A percentile compares a stretch with the other conserved stretches of the same genome.
Conservation (phyloP, 2,888 invertebrate genomes). For the Himalopsyche anomala region DNA sequence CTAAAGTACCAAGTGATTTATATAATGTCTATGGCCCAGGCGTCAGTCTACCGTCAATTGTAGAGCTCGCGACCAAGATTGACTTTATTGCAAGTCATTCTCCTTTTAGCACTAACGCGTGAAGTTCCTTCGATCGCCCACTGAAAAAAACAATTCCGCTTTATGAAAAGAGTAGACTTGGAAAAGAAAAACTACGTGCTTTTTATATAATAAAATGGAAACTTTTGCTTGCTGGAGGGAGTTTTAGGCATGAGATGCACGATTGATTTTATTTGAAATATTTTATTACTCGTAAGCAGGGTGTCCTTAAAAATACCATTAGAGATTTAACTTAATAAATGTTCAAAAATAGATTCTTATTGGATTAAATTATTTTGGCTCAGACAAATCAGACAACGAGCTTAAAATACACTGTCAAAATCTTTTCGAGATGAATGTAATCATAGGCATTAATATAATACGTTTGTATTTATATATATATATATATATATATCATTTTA, state of each 20-base stretch:
- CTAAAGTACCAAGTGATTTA: slow-evolving; percentile 24
- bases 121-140: not conserved
- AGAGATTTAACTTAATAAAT: not conserved
- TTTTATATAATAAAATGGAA: slow-evolving; percentile 43
- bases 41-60: slow-evolving; percentile 26
- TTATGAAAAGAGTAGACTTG: not conserved
- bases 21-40: slow-evolving; percentile 26
- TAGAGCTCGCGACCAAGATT: slow-evolving; percentile 28
- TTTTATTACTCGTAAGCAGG: slow-evolving; percentile 13
- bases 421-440: no score
- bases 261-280: not conserved
- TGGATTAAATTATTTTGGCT: no score
- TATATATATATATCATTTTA: no score
- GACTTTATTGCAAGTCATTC: slow-evolving; percentile 34
- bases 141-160: slow-evolving; percentile 21
- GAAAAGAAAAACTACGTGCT: not conserved
- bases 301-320: not conserved
- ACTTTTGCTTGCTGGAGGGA: not conserved
- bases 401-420: no score
- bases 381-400: no score
- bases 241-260: not conserved
- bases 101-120: not conserved
- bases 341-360: no score
- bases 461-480: no score
- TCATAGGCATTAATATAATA: no score